Evolutionary conservation across 2,113 vertebrate genomes (phyloP), one percentile per base, ranked within the genome.

Genomic region (Pogonocichla stellata): DNA sequence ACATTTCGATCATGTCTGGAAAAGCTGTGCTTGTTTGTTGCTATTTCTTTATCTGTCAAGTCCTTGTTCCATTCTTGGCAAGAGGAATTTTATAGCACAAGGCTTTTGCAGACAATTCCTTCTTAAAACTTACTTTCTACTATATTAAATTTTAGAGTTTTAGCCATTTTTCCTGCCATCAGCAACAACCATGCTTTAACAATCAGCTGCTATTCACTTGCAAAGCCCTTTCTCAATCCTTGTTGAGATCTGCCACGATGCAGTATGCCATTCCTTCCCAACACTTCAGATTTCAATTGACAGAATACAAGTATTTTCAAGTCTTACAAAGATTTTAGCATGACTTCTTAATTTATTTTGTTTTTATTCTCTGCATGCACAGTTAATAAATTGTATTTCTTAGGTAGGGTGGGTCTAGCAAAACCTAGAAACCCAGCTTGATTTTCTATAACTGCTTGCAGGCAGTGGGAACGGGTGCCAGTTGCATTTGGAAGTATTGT

Each of bases 161-260:
- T 74, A 95, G 38, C 17, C 58, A 54, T 66, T 97, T 92, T 90
- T 19, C 75, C 72, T 92, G 57, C 69, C 85, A 90, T 79, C 43
- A 96, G 69, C 60, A 81, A 26, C 29, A 23, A 91, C 71, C 43
- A 67, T 54, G 67, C 56, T 86, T 90, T 88, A 96, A 93, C 61
- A 86, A 80, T 80, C 82, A 94, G 64, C 84, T 92, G 80, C 83
- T 47, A 79, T 66, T 92, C 57, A 74, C 80, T 92, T 82, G 43
- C 71, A 90, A 96, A 97, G 93, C 79, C 14, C 74, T 53, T 73
- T 96, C 86, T 88, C 89, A 73, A 24, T 92, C 66, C 69, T 87
- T 75, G 45, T 38, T 22, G 19, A 71, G 84, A 92, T 58, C 74
- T 91, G 64, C 51, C 91, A 80, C 25, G 62, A 66, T 19, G 47